phyloP scores from a whole-genome alignment of 2,113 vertebrate genomes.

The Aix galericulata region DNA sequence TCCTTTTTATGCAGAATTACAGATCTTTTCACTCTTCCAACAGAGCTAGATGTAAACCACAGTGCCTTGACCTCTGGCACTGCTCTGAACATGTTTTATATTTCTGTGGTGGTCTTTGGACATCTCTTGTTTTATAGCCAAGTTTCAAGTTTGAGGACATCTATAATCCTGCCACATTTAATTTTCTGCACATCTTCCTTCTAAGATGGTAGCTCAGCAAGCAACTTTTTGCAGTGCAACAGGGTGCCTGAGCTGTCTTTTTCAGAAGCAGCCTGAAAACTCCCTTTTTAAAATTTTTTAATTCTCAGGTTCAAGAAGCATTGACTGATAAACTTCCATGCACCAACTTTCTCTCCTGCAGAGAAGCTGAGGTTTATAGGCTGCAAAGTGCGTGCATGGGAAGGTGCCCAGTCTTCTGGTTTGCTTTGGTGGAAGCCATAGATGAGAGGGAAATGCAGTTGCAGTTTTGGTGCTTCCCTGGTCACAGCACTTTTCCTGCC shows the following conservation, averaged over 20 bases:
- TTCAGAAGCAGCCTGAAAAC: background rate
- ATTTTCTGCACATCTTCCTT: background rate
- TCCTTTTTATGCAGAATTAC: background rate
- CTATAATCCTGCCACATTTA: background rate
- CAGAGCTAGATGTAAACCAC: background rate
- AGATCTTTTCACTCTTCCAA: background rate
- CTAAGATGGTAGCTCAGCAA: background rate
- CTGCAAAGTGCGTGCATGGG: background rate
- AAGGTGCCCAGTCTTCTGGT: background rate
- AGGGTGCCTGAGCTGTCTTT: background rate
- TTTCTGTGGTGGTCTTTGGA: background rate
- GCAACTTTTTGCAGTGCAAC: background rate
- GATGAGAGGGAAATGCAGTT: background rate
- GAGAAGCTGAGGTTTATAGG: background rate
- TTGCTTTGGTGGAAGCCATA: background rate
- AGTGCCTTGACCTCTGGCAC: background rate
- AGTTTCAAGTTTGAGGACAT: background rate
- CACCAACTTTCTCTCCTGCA: background rate
- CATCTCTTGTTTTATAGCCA: conserved; percentile 4
- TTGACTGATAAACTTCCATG: background rate
- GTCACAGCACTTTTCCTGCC: background rate
- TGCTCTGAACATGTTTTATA: background rate
- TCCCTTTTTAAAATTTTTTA: background rate
- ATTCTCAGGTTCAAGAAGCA: background rate
- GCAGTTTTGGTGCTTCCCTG: background rate